A percentile compares a stretch with the other conserved stretches of the same genome.
Conservation (phyloP, 1,140 invertebrate genomes). For the Tetramorium alpestre region DNA sequence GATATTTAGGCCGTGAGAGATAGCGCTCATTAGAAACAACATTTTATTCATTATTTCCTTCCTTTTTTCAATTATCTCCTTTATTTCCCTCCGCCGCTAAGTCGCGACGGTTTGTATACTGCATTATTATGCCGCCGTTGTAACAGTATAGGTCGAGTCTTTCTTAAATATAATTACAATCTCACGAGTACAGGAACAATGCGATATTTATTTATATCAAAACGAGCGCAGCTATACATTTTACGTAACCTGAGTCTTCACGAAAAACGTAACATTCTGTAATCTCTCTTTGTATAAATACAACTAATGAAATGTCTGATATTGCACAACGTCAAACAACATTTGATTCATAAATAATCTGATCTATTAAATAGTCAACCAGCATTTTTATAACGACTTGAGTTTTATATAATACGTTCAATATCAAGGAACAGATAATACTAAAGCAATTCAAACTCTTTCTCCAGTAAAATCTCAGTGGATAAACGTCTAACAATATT, state of each 20-base stretch:
- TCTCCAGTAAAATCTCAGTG: not conserved
- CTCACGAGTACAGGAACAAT: conserved; percentile 32
- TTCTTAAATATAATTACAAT: conserved; percentile 38
- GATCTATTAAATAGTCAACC: conserved; percentile 10
- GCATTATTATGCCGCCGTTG: conserved; percentile 5
- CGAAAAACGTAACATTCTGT: conserved; percentile 18
- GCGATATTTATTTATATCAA: not conserved
- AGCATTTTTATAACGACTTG: conserved; percentile 25
- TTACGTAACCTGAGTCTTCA: not conserved
- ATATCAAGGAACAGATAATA: conserved; percentile 2
- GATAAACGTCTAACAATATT: not conserved
- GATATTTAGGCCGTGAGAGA: conserved; percentile 53
- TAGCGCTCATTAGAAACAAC: conserved; percentile 55
- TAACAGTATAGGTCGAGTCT: conserved; percentile 5
- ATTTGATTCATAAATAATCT: conserved; percentile 10
- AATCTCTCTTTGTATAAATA: not conserved
- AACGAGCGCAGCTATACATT: not conserved
- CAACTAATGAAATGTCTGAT: not conserved
- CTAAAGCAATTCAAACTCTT: not conserved
- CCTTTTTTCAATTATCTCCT: not conserved
- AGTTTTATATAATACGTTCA: not conserved
- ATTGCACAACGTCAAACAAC: conserved; percentile 29
- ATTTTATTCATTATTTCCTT: conserved; percentile 7
- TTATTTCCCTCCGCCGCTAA: conserved; percentile 10
- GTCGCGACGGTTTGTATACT: not conserved